Evolutionary conservation across 2,797 vertebrate species (phyloP).

Genomic region (Characodon lateralis): DNA sequence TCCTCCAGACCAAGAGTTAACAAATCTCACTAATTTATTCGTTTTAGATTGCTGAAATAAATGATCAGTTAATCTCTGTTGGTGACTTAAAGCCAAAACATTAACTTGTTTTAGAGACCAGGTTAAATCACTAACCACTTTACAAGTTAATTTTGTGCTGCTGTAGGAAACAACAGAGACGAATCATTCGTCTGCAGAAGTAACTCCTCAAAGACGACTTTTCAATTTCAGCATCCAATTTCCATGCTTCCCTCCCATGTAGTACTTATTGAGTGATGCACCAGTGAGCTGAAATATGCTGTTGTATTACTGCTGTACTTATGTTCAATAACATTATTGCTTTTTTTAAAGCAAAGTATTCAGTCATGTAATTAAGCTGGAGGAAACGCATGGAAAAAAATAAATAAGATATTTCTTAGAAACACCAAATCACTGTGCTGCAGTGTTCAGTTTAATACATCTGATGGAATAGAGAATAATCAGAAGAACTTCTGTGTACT

Average conservation of each 20-base stretch:
- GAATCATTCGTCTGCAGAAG: slow-evolving; percentile 48
- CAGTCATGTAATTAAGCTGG: slow-evolving; percentile 84
- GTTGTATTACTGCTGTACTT: slow-evolving; percentile 70
- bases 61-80: not conserved
- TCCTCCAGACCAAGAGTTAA: not conserved
- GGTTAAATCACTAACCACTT: slow-evolving; percentile 12
- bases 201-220: slow-evolving; percentile 60
- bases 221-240: slow-evolving; percentile 75
- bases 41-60: not conserved
- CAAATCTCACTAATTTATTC: not conserved
- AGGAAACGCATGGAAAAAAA: slow-evolving; percentile 76
- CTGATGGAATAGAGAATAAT: not conserved
- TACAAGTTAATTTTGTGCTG: slow-evolving; percentile 40
- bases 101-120: not conserved
- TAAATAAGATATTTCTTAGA: slow-evolving; percentile 71
- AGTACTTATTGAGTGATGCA: slow-evolving; percentile 60
- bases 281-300: slow-evolving; percentile 73
- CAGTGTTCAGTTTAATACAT: not conserved
- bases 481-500: not conserved
- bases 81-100: not conserved
- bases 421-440: slow-evolving; percentile 24
- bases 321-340: slow-evolving; percentile 65
- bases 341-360: slow-evolving; percentile 77
- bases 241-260: slow-evolving; percentile 64
- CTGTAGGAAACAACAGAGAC: slow-evolving; percentile 44